Conservation (phyloP, 2,113 vertebrate genomes). For the Bujurquina vittata region DNA sequence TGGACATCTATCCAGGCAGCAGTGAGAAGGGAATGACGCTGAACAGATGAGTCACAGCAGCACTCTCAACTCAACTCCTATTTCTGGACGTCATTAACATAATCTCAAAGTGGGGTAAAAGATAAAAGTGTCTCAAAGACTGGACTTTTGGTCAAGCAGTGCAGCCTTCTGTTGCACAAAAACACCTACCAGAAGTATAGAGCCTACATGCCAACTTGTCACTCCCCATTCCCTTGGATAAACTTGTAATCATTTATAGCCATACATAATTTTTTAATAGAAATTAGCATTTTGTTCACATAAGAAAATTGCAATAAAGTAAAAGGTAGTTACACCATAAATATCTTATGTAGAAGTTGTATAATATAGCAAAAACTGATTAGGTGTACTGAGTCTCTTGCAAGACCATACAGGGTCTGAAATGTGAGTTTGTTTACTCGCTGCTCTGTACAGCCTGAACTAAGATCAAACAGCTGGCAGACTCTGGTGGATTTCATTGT, state of each 20-base stretch:
- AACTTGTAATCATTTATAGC: not conserved
- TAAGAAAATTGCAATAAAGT: not conserved
- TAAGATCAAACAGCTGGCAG: not conserved
- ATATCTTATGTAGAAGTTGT: not conserved
- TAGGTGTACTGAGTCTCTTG: not conserved
- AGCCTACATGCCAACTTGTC: not conserved
- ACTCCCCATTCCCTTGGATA: too few relatives aligned
- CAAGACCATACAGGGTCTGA: not conserved
- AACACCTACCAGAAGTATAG: not conserved
- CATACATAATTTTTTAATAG: not conserved
- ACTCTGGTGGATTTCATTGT: not conserved
- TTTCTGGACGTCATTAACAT: slow-evolving; percentile 48
- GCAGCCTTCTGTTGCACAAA: not conserved
- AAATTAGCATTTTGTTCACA: not conserved
- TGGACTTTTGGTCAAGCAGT: not conserved
- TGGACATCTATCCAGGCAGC: slow-evolving; percentile 19
- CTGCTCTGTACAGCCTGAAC: not conserved
- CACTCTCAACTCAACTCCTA: slow-evolving; percentile 39
- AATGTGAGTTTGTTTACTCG: not conserved
- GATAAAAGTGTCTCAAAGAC: slow-evolving; percentile 4
- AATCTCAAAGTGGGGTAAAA: slow-evolving; percentile 32
- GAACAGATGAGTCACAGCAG: slow-evolving; percentile 63
- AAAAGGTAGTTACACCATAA: not conserved
- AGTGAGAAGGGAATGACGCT: slow-evolving; percentile 27
- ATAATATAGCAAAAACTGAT: not conserved